These are phyloP conservation scores for Threskiornis aethiopicus DNA, from an alignment of 2,797 vertebrate genomes.

Conservation along the genomic window DNA sequence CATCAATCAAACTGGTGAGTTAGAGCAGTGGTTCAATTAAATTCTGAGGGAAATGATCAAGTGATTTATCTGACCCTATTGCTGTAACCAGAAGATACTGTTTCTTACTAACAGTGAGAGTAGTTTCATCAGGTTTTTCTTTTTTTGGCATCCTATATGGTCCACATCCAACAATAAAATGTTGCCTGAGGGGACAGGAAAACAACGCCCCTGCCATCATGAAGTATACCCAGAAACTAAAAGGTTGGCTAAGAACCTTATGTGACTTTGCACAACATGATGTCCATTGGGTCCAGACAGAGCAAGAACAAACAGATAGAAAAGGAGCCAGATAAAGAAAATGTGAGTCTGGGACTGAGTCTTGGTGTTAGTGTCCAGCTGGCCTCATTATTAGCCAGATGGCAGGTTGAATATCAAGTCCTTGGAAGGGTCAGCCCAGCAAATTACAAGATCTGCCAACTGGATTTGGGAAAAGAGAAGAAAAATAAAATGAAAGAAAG, in stretches of 20 bases:
- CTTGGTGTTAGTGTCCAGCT: slow-evolving; percentile 52
- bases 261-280: background rate
- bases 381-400: slow-evolving; percentile 53
- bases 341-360: slow-evolving; percentile 18
- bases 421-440: slow-evolving; percentile 38
- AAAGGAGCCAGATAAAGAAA: slow-evolving; percentile 42
- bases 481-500: background rate
- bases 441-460: slow-evolving; percentile 28
- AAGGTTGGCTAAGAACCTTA: background rate
- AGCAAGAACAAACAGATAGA: background rate
- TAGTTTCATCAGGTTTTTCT: background rate
- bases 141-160: background rate
- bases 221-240: background rate
- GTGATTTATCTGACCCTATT: slow-evolving; percentile 12
- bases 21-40: background rate
- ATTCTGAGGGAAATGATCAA: background rate
- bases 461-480: background rate
- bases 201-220: background rate
- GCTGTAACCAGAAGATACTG: background rate
- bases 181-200: background rate
- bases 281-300: background rate
- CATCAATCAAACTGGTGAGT: background rate
- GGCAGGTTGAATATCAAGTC: slow-evolving; percentile 35
- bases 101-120: background rate
- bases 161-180: background rate